Evolutionary conservation across 2,888 invertebrate genomes (phyloP).

Genomic region (Eristalinus sepulchralis): DNA sequence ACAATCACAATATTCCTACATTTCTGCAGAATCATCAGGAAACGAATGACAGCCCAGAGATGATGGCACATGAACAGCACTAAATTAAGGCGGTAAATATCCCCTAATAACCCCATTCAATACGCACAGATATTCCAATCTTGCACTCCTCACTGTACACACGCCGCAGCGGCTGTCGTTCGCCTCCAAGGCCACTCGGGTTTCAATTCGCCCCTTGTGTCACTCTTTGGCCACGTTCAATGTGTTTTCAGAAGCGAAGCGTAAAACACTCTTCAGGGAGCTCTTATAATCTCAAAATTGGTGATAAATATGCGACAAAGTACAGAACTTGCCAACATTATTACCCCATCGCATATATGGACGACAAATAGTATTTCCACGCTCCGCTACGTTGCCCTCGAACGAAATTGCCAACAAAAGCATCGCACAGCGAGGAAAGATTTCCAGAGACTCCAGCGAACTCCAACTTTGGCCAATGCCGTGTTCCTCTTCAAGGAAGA

Average conservation of each 20-base stretch:
- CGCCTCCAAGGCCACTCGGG: background rate
- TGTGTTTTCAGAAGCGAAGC: slow-evolving; percentile 30
- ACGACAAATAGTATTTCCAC: background rate
- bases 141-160: slow-evolving; percentile 14
- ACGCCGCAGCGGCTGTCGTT: background rate
- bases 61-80: background rate
- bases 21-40: background rate
- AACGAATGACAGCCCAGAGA: background rate
- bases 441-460: slow-evolving; percentile 6
- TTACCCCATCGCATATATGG: slow-evolving; percentile 35
- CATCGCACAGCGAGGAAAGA: slow-evolving; percentile 14
- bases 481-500: slow-evolving; percentile 18
- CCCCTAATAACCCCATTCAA: background rate
- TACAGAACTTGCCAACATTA: slow-evolving; percentile 59
- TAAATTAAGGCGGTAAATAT: background rate
- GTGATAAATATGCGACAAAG: slow-evolving; percentile 68
- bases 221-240: slow-evolving; percentile 30
- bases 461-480: slow-evolving; percentile 16
- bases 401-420: slow-evolving; percentile 53
- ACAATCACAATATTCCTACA: background rate
- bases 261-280: slow-evolving; percentile 50
- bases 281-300: slow-evolving; percentile 68
- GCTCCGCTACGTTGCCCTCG: slow-evolving; percentile 34
- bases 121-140: background rate
- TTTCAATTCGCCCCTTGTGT: slow-evolving; percentile 24